A percentile compares a stretch with the other conserved stretches of the same genome.
These are phyloP conservation scores for Cryptotis parvus DNA, from an alignment of 2,113 vertebrate species.

Conservation along the genomic window DNA sequence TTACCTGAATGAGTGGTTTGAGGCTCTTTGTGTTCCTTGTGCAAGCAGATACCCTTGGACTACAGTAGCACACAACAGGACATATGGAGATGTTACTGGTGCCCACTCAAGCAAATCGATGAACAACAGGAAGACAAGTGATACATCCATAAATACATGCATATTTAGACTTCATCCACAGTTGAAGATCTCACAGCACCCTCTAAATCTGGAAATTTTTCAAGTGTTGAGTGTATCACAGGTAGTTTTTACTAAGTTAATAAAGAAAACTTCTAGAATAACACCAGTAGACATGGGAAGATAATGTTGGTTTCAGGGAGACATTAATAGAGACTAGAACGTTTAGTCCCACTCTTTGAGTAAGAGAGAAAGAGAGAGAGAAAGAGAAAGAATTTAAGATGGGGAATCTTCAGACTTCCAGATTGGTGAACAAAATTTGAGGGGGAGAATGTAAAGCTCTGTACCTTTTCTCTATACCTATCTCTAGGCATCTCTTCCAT, in stretches of 20 bases:
- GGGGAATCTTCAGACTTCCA: background rate
- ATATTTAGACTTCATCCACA: background rate
- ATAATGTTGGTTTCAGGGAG: too few relatives aligned
- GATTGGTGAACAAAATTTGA: background rate
- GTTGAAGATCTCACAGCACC: background rate
- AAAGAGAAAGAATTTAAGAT: background rate
- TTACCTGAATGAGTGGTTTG: too few relatives aligned
- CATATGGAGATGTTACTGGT: too few relatives aligned
- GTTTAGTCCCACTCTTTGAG: too few relatives aligned
- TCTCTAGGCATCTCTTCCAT: background rate
- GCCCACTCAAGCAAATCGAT: too few relatives aligned
- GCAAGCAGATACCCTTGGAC: too few relatives aligned
- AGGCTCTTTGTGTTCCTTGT: too few relatives aligned
- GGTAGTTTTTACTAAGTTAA: background rate
- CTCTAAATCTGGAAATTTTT: background rate
- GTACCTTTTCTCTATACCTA: background rate
- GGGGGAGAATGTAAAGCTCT: background rate
- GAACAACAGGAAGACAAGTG: too few relatives aligned
- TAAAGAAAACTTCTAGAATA: background rate
- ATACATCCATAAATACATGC: too few relatives aligned
- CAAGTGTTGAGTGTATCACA: background rate
- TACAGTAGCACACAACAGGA: too few relatives aligned
- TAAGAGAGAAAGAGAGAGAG: background rate
- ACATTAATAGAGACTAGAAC: too few relatives aligned
- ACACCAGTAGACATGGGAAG: too few relatives aligned